Conservation (phyloP, 1,140 invertebrate genomes). For the Eupristina koningsbergeri region DNA sequence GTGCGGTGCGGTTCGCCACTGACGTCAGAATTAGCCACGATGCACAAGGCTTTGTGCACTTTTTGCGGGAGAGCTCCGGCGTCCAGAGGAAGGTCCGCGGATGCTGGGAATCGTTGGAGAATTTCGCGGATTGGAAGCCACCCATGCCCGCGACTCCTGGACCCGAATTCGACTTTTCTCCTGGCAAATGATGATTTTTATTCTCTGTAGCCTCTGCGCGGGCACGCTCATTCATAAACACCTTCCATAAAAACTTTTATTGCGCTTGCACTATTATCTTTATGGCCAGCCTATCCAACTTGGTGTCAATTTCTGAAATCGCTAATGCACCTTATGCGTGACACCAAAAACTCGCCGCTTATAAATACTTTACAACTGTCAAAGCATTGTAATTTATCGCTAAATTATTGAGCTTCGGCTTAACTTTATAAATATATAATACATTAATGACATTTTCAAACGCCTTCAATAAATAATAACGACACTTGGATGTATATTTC, state of each 20-base stretch:
- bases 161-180: no score
- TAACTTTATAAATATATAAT: no score
- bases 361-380: neutral
- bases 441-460: no score
- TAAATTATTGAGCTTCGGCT: no score
- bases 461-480: neutral
- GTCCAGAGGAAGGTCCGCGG: no score
- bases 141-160: no score
- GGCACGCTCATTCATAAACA: neutral
- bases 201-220: neutral
- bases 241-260: neutral
- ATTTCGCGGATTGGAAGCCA: no score
- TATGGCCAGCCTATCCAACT: neutral
- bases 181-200: no score
- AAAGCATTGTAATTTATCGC: neutral
- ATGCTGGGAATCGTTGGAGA: no score
- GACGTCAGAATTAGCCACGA: constrained; percentile 61
- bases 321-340: neutral
- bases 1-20: constrained; percentile 66
- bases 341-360: neutral
- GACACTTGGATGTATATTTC: no score
- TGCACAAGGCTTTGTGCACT: neutral
- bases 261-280: neutral
- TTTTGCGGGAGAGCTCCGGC: neutral
- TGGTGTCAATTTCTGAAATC: neutral